Evolutionary conservation across 2,888 invertebrate genomes (phyloP).

Genomic region (Apomyelois bistriatella): DNA sequence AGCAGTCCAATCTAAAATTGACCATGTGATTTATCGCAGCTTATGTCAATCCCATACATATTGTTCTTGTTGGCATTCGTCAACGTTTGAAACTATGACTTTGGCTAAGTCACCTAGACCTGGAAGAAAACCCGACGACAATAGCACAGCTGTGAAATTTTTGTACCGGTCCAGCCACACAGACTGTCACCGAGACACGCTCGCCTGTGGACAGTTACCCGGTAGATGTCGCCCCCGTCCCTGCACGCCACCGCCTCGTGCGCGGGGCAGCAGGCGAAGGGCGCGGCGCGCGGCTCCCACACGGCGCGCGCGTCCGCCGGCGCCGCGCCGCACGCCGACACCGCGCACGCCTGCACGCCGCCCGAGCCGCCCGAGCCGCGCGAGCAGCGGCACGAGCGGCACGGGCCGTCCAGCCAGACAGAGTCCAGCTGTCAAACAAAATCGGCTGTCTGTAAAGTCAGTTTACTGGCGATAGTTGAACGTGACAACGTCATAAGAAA

Average conservation of each 20-base stretch:
- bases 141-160: too few relatives aligned
- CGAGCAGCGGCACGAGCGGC: constrained; percentile 82
- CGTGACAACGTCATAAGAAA: too few relatives aligned
- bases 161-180: too few relatives aligned
- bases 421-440: constrained; percentile 65
- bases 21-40: too few relatives aligned
- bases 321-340: constrained; percentile 71
- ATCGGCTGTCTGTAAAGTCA: background rate
- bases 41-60: too few relatives aligned
- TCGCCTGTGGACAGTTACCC: constrained; percentile 58
- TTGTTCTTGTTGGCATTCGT: too few relatives aligned
- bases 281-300: constrained; percentile 69
- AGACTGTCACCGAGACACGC: too few relatives aligned
- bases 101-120: too few relatives aligned
- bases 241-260: constrained; percentile 81
- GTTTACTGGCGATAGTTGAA: too few relatives aligned
- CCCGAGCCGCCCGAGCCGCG: background rate
- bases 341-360: constrained; percentile 61
- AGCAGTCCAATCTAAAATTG: too few relatives aligned
- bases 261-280: constrained; percentile 83
- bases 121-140: too few relatives aligned
- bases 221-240: constrained; percentile 61
- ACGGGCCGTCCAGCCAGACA: constrained; percentile 86
- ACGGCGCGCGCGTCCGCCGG: constrained; percentile 77
- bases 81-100: too few relatives aligned